These are phyloP conservation scores for Girardinus metallicus DNA, from an alignment of 2,797 vertebrate species.

Conservation along the genomic window DNA sequence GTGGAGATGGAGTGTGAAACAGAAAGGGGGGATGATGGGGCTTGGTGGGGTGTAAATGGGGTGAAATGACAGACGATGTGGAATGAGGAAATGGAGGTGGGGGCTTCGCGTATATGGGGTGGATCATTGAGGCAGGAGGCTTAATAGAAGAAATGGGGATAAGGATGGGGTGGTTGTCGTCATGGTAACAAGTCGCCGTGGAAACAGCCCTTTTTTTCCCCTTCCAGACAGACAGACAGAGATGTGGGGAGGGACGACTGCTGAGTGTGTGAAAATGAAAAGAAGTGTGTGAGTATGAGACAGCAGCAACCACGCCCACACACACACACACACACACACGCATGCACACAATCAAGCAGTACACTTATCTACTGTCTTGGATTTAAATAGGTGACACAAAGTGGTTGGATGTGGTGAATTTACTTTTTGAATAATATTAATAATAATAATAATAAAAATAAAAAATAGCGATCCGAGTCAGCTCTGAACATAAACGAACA, in stretches of 20 bases:
- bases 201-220: constrained; percentile 65
- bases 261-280: constrained; percentile 69
- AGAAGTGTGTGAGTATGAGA: constrained; percentile 51
- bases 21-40: constrained; percentile 55
- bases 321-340: constrained; percentile 1
- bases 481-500: background rate
- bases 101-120: constrained; percentile 5
- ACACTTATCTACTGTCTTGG: constrained; percentile 13
- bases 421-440: background rate
- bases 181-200: constrained; percentile 75
- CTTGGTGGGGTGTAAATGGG: constrained; percentile 74
- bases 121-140: constrained; percentile 66
- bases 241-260: constrained; percentile 54
- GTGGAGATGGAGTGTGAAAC: constrained; percentile 21
- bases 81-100: constrained; percentile 50
- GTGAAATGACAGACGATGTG: constrained; percentile 69
- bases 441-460: background rate
- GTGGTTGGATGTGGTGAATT: constrained; percentile 16
- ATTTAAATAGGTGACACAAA: constrained; percentile 5
- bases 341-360: background rate
- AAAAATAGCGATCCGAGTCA: constrained; percentile 2
- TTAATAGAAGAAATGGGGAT: constrained; percentile 61
- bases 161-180: constrained; percentile 68
- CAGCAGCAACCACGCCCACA: constrained; percentile 49
- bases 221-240: constrained; percentile 46